phyloP scores from a whole-genome alignment of 2,888 invertebrate species.

The Steinernema scapterisci region DNA sequence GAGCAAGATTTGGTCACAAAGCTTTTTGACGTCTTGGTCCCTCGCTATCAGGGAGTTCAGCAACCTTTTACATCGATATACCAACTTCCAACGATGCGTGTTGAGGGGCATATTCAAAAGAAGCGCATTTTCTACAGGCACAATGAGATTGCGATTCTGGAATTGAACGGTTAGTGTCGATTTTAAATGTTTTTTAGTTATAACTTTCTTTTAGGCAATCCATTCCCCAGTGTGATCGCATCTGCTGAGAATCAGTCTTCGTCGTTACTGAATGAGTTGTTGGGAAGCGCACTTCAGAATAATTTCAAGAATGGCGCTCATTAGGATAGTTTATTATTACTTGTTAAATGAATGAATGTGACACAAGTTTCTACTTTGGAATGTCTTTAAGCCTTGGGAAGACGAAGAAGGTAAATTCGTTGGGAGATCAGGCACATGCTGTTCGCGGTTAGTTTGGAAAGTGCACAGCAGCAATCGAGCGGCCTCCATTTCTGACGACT shows the following conservation, averaged over 20 bases:
- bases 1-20: constrained; percentile 51
- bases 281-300: constrained; percentile 1
- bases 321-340: constrained; percentile 25
- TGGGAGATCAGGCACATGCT: background rate
- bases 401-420: too few relatives aligned
- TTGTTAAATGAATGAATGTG: constrained; percentile 20
- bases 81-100: constrained; percentile 54
- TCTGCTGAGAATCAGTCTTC: constrained; percentile 17
- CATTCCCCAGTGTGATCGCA: constrained; percentile 37
- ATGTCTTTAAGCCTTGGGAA: background rate
- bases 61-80: constrained; percentile 62
- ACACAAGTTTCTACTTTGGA: constrained; percentile 3
- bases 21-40: constrained; percentile 43
- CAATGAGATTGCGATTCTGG: constrained; percentile 57
- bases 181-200: background rate
- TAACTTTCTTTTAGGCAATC: constrained; percentile 42
- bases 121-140: constrained; percentile 52
- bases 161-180: constrained; percentile 58
- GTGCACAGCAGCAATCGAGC: constrained; percentile 42
- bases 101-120: constrained; percentile 49
- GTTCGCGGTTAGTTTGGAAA: constrained; percentile 38
- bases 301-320: background rate
- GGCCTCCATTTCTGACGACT: constrained; percentile 35
- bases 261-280: constrained; percentile 32
- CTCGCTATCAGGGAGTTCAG: constrained; percentile 42